Percentiles rank a stretch among this genome's conserved stretches.
Conservation (phyloP, 1,140 invertebrate species). For the Stenopsyche tienmushanensis region DNA sequence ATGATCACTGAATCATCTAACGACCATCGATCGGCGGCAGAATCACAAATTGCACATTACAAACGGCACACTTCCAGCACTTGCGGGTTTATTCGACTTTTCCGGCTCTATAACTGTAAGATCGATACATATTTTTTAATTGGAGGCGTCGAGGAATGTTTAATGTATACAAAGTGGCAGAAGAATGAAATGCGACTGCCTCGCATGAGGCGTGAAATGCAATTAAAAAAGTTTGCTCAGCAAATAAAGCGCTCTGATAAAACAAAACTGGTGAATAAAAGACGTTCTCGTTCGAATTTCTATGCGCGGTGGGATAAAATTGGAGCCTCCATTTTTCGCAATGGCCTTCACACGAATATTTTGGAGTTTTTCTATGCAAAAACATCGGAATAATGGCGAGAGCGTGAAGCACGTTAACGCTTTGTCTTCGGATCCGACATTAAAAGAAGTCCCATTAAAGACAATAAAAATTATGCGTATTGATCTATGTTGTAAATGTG, state of each 20-base stretch:
- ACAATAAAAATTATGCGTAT: no score
- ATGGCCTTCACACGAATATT: neutral
- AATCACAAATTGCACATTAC: conserved; percentile 15
- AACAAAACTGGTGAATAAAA: neutral
- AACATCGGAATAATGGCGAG: no score
- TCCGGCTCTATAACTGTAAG: neutral
- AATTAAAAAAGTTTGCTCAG: conserved; percentile 16
- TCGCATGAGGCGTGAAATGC: neutral
- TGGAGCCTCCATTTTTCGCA: neutral
- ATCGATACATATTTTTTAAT: neutral
- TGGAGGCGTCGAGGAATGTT: neutral
- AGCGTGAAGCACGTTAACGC: no score
- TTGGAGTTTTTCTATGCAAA: neutral
- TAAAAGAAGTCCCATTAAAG: no score
- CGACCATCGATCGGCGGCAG: neutral
- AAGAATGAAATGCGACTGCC: conserved; percentile 7
- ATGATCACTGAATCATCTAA: conserved; percentile 13
- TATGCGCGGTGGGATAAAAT: neutral
- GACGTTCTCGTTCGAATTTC: no score
- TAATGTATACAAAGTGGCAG: neutral
- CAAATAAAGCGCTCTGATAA: conserved; percentile 5
- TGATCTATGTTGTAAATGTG: no score
- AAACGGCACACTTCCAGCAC: neutral
- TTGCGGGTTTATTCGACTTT: neutral
- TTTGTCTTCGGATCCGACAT: no score